Base-by-base conservation (phyloP, 2,888 invertebrate species). In the Platerodrilus igneus region DNA sequence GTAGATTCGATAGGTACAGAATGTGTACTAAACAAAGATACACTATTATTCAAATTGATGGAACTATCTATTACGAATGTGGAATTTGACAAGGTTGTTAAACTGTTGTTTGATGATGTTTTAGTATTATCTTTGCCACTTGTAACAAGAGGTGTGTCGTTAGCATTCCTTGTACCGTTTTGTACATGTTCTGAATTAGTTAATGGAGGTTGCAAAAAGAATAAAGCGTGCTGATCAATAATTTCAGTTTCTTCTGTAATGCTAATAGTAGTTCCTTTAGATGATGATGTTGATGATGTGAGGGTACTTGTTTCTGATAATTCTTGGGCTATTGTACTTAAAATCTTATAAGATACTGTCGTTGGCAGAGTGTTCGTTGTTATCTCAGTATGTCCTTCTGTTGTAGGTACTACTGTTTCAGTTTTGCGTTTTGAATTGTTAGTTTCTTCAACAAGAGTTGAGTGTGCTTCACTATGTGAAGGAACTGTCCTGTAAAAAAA, bases 151-250 rank as follows among this genome's bases (percentile, higher is more conserved):
- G 42, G 39, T 27, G 37, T 47, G 42, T 32, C 37, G 29, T 29
- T 35, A 20, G 41, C 18, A 32, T 25, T 42, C 37, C 37, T 44
- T 37, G 39, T 43, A 37, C 32, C 37, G 39, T 45, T 47, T 37
- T 42, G 37, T 45, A 43, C 43, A 39, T 45, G 43, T 28, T 35
- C 28, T 28, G 47, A 37, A 14, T 48, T 35, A 13, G 21, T 37
- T 32, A 38, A 33, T 16, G 48, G 33, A 7, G 47, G 48, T 13
- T 45, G 11, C 10, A 48, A 34, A 25, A 58, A 58, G 45, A 58
- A 58, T 26, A 58, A 47, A 13, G 58, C 58, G 35, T 57, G 55
- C 13, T 44, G 38, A 33, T 47, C 25, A 34, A 47, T 37, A 37
- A 26, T 50, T 32, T 41, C 46, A 13, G 37, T 33, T 33, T 39